Conservation (phyloP, 2,888 invertebrate species). For the Tenthredo amoena region DNA sequence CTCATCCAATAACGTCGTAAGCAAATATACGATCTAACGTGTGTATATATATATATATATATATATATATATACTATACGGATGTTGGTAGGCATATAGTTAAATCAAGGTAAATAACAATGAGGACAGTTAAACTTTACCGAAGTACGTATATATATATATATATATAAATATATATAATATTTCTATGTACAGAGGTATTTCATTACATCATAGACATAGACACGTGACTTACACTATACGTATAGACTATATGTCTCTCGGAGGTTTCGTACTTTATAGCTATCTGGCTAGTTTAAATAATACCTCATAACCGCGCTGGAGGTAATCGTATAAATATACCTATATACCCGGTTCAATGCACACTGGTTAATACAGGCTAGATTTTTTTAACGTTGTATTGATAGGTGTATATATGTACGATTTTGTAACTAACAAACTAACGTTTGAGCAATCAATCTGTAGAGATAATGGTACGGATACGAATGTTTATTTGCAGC, state of each 20-base stretch:
- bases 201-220: conserved; percentile 6
- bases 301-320: neutral
- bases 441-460: conserved; percentile 2
- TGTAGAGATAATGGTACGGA: neutral
- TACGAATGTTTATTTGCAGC: neutral
- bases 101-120: conserved; percentile 23
- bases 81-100: too few relatives aligned
- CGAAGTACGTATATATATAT: neutral
- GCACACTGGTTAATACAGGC: conserved; percentile 26
- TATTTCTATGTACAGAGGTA: neutral
- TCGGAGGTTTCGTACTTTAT: neutral
- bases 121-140: neutral
- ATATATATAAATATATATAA: neutral
- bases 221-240: too few relatives aligned
- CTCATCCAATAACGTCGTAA: neutral
- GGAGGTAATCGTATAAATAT: conserved; percentile 10
- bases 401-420: neutral
- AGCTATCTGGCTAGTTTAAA: conserved; percentile 2
- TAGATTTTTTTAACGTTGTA: neutral
- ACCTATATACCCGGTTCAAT: conserved; percentile 26
- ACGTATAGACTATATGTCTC: neutral
- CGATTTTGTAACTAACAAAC: neutral
- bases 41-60: too few relatives aligned
- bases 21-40: neutral
- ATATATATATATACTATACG: neutral